A percentile compares a stretch with the other conserved stretches of the same genome.
Conservation (phyloP, 2,797 vertebrate genomes). For the Acrossocheilus wenchowensis region DNA sequence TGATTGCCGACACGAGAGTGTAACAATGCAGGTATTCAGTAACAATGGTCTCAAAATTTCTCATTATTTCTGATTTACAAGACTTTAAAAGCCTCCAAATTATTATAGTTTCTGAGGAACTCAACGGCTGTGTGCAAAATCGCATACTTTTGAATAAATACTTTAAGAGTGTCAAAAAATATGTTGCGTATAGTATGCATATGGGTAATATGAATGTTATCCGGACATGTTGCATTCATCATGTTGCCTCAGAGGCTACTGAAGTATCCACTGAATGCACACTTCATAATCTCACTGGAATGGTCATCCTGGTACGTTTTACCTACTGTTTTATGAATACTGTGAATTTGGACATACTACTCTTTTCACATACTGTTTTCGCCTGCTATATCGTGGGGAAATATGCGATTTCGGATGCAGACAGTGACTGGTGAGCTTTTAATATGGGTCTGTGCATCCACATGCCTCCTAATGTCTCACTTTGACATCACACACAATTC, state of each 20-base stretch:
- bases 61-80: background rate
- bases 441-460: slow-evolving; percentile 23
- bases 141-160: background rate
- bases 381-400: background rate
- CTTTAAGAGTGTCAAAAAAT: background rate
- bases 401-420: background rate
- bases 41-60: background rate
- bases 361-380: background rate
- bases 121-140: background rate
- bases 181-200: too few relatives aligned
- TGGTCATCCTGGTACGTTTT: background rate
- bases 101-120: background rate
- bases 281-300: background rate
- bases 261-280: background rate
- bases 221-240: too few relatives aligned
- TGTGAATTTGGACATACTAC: background rate
- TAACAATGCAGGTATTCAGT: background rate
- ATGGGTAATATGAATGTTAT: too few relatives aligned
- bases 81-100: background rate
- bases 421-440: slow-evolving; percentile 31
- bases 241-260: too few relatives aligned
- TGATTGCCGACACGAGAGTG: too few relatives aligned
- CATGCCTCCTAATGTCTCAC: background rate
- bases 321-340: background rate
- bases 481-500: slow-evolving; percentile 26